Base-by-base conservation (phyloP, 2,797 vertebrate species). In the Manis javanica region DNA sequence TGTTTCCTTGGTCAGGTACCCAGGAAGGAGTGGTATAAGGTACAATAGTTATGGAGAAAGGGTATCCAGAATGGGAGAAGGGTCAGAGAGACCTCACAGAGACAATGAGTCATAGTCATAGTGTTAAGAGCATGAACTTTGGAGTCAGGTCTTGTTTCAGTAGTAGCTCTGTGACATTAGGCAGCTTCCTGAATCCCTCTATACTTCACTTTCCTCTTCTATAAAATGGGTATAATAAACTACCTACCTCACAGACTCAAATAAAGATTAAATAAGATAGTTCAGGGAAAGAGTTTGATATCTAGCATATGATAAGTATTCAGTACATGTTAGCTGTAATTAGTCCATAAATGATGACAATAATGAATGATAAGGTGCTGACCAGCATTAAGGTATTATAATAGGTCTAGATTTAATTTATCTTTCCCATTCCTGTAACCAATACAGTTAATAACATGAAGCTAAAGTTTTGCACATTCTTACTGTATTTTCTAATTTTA, bases 401-500 rank as follows among this genome's bases (percentile, higher is more conserved):
- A 10, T 69, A 79, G 61, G 71, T 95, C 4, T 81, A 90, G 55
- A 92, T 24, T 91, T 85, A 90, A 82, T 84, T 91, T 93, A 63
- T 61, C 26, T 24, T 66, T 93, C 57, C 55, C 26, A 59, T 92
- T 71, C 15, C 16, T 83, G 10, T 96, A 29, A 91, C 72, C n/a
- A 61, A 91, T 82, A 68, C n/a, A 95, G 5, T 37, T 95, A 57
- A 81, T 93, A 79, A 92, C 94, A 79, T 55, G 23, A 74, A 79
- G 34, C 61, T 68, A 57, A 57, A 66, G 39, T 89, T 94, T 93
- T 96, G 4, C 59, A 91, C 37, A 11, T 68, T 59, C 37, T 90
- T 87, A 85, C 81, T 84, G 0, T 94, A 91, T 94, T 97, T 98
- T 98, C 64, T 96, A 93, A 94, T 94, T 96, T 89, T 23, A 92